A percentile compares a stretch with the other conserved stretches of the same genome.
phyloP scores from a whole-genome alignment of 2,888 invertebrate genomes.

The Icerya purchasi region DNA sequence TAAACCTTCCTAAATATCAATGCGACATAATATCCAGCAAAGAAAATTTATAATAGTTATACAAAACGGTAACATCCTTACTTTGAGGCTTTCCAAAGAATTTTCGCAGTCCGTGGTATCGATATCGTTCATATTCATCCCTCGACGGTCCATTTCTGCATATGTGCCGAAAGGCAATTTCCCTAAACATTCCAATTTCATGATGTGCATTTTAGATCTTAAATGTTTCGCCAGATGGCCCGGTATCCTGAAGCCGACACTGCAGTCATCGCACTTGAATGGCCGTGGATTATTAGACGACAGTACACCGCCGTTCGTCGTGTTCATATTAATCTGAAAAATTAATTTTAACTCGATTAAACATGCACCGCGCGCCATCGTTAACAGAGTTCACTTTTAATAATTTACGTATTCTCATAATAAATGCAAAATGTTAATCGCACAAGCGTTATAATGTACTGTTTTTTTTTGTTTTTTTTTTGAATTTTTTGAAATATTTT shows the following conservation, averaged over 20 bases:
- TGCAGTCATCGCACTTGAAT: conserved; percentile 88
- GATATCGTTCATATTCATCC: conserved; percentile 75
- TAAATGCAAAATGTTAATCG: too few relatives aligned
- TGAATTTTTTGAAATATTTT: too few relatives aligned
- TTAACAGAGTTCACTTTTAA: too few relatives aligned
- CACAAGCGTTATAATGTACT: too few relatives aligned
- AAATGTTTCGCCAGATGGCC: conserved; percentile 94
- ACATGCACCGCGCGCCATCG: too few relatives aligned
- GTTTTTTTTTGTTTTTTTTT: too few relatives aligned
- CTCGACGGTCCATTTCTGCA: conserved; percentile 78
- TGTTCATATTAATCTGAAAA: conserved; percentile 46
- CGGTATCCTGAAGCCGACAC: conserved; percentile 86
- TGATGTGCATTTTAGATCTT: conserved; percentile 86
- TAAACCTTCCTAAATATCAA: too few relatives aligned
- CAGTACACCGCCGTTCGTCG: conserved; percentile 57
- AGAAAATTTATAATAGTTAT: too few relatives aligned
- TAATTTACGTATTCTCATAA: too few relatives aligned
- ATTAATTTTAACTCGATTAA: too few relatives aligned
- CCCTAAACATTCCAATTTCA: conserved; percentile 75
- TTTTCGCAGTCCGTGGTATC: conserved; percentile 92
- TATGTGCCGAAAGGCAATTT: conserved; percentile 86
- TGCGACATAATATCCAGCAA: too few relatives aligned
- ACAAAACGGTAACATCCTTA: too few relatives aligned
- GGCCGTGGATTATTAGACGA: conserved; percentile 82
- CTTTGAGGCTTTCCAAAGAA: conserved; percentile 68